These are phyloP conservation scores for Caenorhabditis sinica DNA, from an alignment of 2,888 invertebrate genomes.

Conservation along the genomic window DNA sequence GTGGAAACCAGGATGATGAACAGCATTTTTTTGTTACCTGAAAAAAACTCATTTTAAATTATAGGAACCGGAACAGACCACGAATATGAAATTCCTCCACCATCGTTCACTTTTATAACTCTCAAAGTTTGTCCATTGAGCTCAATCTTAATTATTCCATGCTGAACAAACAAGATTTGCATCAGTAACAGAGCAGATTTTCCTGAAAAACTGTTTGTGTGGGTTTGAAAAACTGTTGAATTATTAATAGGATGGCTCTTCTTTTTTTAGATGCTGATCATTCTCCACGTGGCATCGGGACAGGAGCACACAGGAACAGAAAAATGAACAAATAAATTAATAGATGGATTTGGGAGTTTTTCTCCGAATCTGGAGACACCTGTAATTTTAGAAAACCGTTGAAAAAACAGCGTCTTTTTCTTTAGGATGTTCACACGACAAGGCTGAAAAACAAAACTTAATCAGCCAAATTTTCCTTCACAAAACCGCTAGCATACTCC, in stretches of 20 bases:
- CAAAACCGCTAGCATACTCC: no score
- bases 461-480: no score
- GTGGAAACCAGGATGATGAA: slow-evolving; percentile 53
- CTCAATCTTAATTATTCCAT: slow-evolving; percentile 12
- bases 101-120: slow-evolving; percentile 21
- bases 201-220: slow-evolving; percentile 48
- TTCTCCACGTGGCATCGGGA: not conserved
- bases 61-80: not conserved
- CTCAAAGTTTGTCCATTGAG: not conserved
- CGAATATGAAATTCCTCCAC: not conserved
- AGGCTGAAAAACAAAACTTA: no score
- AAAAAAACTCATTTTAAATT: not conserved
- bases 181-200: not conserved
- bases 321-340: no score
- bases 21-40: slow-evolving; percentile 65
- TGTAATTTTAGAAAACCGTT: no score
- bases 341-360: no score
- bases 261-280: slow-evolving; percentile 15
- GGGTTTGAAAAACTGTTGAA: slow-evolving; percentile 33
- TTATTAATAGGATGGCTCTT: slow-evolving; percentile 27
- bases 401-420: no score
- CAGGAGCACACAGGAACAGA: no score
- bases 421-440: no score
- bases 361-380: no score
- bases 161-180: slow-evolving; percentile 49